Conservation (phyloP, 2,113 vertebrate species). For the Cromileptes altivelis region DNA sequence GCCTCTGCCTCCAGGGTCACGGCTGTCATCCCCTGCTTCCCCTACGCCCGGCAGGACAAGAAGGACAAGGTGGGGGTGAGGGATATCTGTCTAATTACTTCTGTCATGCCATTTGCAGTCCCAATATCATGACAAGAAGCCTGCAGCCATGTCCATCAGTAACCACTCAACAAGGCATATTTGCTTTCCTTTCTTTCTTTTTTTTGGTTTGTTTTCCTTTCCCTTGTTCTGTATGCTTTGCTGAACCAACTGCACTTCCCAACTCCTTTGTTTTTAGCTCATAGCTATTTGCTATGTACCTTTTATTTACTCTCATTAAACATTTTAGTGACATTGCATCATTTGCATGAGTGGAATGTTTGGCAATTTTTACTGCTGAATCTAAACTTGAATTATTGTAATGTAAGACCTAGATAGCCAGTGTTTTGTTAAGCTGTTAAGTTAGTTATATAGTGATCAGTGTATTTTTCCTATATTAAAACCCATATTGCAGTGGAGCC, state of each 20-base stretch:
- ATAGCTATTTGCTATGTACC: background rate
- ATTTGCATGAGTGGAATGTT: slow-evolving; percentile 26
- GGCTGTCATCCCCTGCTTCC: slow-evolving; percentile 88
- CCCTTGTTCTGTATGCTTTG: background rate
- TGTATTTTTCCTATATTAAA: background rate
- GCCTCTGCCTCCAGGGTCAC: slow-evolving; percentile 87
- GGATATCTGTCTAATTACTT: slow-evolving; percentile 79
- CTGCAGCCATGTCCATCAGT: slow-evolving; percentile 41
- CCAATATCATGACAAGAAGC: slow-evolving; percentile 67
- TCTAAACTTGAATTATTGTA: background rate
- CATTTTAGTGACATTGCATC: background rate
- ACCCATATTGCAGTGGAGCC: background rate
- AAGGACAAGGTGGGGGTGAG: slow-evolving; percentile 89
- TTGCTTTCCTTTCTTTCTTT: slow-evolving; percentile 18
- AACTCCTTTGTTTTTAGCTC: background rate
- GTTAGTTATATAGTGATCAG: background rate
- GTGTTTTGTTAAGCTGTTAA: no score
- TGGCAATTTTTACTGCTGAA: background rate
- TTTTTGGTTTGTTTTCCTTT: slow-evolving; percentile 19
- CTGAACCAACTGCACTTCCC: background rate
- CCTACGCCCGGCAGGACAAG: slow-evolving; percentile 88
- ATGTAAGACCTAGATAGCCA: background rate
- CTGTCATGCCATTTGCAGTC: slow-evolving; percentile 75
- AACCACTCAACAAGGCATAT: slow-evolving; percentile 7
- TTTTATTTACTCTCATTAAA: slow-evolving; percentile 15